Base-by-base conservation (phyloP, 2,113 vertebrate species). In the Bufo bufo region DNA sequence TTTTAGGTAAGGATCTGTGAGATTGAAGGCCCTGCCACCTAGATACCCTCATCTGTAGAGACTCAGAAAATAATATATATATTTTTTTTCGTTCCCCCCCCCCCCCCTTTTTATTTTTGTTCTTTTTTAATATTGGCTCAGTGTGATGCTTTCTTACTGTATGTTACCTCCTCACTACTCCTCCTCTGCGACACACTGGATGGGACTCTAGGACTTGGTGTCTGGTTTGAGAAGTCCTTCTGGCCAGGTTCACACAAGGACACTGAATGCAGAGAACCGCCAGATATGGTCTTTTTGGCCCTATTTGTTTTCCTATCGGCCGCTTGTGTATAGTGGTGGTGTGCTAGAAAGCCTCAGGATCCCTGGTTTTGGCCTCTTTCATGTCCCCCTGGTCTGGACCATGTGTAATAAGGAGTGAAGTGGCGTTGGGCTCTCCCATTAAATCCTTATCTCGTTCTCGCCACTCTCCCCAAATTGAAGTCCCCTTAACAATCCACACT, bases 401-500 rank as follows among this genome's bases (percentile, higher is more conserved):
- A 9, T 56, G 23, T 81, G 52, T 71, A 7, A 49, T 58, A 87
- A 19, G 33, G 52, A 81, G 78, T 59, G 14, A 82, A 87, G 86
- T 56, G 45, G 47, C 43, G 33, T 54, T 87, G 78, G 33, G 77
- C 47, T 87, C 78, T 72, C 17, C 72, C 74, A 77, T 81, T 87
- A 69, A 80, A 71, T 16, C 50, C 69, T 88, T 88, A 88, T 82
- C 86, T 88, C 45, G 45, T 88, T 88, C 86, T 88, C 87, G 61
- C 87, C 58, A 82, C 61, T 72, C 59, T 77, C 77, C 72, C 87
- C 81, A 88, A 82, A 75, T 82, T 83, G 63, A 87, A 88, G 66
- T 33, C 86, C 33, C 77, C 81, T 84, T 88, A 84, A 88, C 86
- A 88, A 88, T 88, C 66, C 86, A 88, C 87, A 88, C 87, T 88